Evolutionary conservation across 2,113 vertebrate species (phyloP).

Genomic region (Indicator maculatus): DNA sequence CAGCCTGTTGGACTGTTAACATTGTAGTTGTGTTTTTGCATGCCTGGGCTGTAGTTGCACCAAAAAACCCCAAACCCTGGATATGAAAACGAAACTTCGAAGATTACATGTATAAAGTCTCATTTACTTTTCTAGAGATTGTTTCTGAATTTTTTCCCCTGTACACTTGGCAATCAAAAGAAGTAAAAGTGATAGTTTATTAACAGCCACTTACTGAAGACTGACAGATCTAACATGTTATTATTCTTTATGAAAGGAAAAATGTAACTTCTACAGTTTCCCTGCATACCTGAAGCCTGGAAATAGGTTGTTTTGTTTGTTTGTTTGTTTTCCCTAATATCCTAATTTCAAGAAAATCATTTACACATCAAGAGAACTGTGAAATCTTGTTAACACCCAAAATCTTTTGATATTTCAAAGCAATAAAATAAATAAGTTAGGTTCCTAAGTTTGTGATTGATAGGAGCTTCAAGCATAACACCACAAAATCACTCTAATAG

Average conservation of each 20-base stretch:
- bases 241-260: slow-evolving; percentile 39
- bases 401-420: slow-evolving; percentile 10
- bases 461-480: slow-evolving; percentile 34
- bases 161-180: neutral
- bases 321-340: neutral
- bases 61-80: neutral
- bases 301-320: neutral
- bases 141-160: neutral
- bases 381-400: slow-evolving; percentile 8
- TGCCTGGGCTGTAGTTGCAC: neutral
- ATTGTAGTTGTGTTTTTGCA: neutral
- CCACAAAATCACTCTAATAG: slow-evolving; percentile 18
- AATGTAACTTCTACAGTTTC: slow-evolving; percentile 26
- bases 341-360: neutral
- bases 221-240: slow-evolving; percentile 17
- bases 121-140: neutral
- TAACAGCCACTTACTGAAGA: slow-evolving; percentile 29
- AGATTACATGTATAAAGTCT: neutral
- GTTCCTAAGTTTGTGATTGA: slow-evolving; percentile 26
- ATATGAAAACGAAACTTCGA: neutral
- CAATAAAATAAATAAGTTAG: slow-evolving; percentile 57
- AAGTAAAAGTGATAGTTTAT: slow-evolving; percentile 22
- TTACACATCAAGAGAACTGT: slow-evolving; percentile 11
- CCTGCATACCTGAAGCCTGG: slow-evolving; percentile 25
- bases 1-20: neutral